Conservation (phyloP, 2,797 vertebrate species). For the Odontamblyopus rebecca region DNA sequence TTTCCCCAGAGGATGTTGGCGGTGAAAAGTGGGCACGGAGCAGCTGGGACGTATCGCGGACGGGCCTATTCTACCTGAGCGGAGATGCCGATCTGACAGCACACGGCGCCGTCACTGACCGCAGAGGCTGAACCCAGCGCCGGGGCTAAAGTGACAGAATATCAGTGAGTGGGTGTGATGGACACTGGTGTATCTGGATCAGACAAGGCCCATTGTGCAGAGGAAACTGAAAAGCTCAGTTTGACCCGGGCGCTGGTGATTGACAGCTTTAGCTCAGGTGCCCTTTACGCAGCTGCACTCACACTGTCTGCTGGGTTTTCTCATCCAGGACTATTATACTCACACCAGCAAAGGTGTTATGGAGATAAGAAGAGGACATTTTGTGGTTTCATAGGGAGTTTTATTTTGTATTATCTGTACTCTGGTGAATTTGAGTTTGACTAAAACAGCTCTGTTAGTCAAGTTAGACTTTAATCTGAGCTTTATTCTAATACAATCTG, state of each 20-base stretch:
- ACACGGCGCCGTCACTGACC: constrained; percentile 36
- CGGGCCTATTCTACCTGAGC: constrained; percentile 61
- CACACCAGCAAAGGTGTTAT: constrained; percentile 6
- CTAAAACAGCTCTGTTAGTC: no score
- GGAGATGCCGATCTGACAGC: constrained; percentile 71
- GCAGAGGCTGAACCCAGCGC: constrained; percentile 10
- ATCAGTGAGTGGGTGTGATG: constrained; percentile 61
- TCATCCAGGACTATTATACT: constrained; percentile 26
- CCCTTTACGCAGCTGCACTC: constrained; percentile 51
- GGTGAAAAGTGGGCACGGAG: constrained; percentile 50
- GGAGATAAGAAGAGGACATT: not conserved
- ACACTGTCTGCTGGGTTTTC: constrained; percentile 42
- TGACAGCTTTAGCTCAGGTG: constrained; percentile 54
- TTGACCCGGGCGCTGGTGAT: constrained; percentile 60
- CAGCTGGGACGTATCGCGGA: constrained; percentile 60
- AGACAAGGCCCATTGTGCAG: constrained; percentile 64
- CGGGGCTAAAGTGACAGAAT: constrained; percentile 62
- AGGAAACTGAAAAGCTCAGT: constrained; percentile 48
- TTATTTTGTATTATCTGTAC: no score
- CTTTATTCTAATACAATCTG: no score
- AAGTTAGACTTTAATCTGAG: no score
- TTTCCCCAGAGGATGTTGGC: constrained; percentile 60
- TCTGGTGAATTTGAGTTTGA: no score
- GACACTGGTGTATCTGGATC: constrained; percentile 65
- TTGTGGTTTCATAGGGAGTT: not conserved